Evolutionary conservation across 1,140 invertebrate species (phyloP).

Genomic region (Zaprionus vittiger): DNA sequence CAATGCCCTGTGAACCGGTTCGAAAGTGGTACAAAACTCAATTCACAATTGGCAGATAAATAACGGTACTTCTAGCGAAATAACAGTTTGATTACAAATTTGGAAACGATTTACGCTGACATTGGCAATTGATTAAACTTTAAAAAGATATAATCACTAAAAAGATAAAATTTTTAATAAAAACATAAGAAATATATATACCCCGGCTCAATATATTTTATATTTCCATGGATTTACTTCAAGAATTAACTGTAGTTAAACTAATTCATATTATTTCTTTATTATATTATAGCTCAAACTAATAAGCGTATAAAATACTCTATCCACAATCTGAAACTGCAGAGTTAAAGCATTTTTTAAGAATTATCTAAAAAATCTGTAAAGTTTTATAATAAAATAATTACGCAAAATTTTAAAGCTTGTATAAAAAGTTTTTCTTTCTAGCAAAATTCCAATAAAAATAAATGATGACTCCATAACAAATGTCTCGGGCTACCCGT

Average conservation of each 20-base stretch:
- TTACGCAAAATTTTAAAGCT: conserved; percentile 1
- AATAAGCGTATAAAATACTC: not conserved
- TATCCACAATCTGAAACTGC: not conserved
- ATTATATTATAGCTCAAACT: not conserved
- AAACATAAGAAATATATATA: too few species aligned
- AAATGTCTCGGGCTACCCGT: conserved; percentile 59
- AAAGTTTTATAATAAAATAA: conserved; percentile 5
- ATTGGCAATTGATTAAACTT: not conserved
- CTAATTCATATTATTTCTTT: too few species aligned
- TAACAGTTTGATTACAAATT: not conserved
- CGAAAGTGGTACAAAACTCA: not conserved
- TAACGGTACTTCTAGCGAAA: not conserved
- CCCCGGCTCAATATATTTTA: too few species aligned
- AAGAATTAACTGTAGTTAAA: too few species aligned
- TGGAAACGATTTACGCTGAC: not conserved
- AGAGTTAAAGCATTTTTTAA: not conserved
- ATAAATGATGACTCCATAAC: not conserved
- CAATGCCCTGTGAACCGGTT: not conserved
- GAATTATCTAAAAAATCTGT: not conserved
- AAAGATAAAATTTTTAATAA: too few species aligned
- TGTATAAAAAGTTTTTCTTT: not conserved
- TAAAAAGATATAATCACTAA: too few species aligned
- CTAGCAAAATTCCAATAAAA: not conserved
- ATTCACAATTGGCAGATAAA: not conserved
- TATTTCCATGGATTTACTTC: too few species aligned